These are phyloP conservation scores for Ooceraea biroi DNA, from an alignment of 1,140 invertebrate species.

Conservation along the genomic window DNA sequence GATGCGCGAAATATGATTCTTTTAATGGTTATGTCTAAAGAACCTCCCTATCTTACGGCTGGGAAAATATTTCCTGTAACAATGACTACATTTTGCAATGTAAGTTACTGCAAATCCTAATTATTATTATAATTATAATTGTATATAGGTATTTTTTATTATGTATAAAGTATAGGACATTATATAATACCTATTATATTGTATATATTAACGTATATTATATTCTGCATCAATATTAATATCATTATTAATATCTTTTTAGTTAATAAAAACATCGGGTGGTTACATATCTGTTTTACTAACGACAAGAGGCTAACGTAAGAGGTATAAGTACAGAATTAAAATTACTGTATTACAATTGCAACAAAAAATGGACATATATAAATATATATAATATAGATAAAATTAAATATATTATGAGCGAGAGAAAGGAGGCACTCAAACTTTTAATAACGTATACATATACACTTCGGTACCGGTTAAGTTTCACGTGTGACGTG, in stretches of 20 bases:
- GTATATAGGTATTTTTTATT: not conserved
- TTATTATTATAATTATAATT: not conserved
- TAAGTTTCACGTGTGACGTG: too few species aligned
- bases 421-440: too few species aligned
- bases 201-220: not conserved
- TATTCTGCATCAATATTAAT: not conserved
- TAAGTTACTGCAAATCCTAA: conserved; percentile 10
- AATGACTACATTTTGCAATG: conserved; percentile 46
- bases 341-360: too few species aligned
- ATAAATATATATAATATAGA: too few species aligned
- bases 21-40: conserved; percentile 7
- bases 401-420: too few species aligned
- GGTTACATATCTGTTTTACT: conserved; percentile 25
- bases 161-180: too few species aligned
- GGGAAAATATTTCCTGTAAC: conserved; percentile 59
- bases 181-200: too few species aligned
- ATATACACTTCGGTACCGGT: too few species aligned
- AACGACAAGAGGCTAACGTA: not conserved
- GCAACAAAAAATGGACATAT: too few species aligned
- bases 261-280: conserved; percentile 40
- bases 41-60: conserved; percentile 42
- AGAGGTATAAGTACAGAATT: too few species aligned
- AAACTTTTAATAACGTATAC: too few species aligned
- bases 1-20: not conserved
- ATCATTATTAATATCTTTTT: not conserved